Percentiles rank a stretch among this genome's conserved stretches.
Conservation (phyloP, 2,113 vertebrate genomes). For the Oenanthe melanoleuca region DNA sequence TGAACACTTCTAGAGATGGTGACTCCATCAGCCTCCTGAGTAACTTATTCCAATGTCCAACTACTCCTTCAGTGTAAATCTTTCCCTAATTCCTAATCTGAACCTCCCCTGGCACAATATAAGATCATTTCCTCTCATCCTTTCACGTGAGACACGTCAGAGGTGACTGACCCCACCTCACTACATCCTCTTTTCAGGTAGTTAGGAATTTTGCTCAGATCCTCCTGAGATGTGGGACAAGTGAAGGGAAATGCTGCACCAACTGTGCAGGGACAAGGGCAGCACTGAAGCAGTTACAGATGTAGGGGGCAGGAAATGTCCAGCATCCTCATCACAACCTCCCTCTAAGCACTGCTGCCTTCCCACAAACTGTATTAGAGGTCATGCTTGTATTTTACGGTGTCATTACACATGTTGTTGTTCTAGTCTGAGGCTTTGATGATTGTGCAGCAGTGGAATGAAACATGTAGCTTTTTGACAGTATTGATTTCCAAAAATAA, state of each 20-base stretch:
- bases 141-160: neutral
- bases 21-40: neutral
- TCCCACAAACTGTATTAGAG: neutral
- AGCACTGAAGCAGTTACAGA: neutral
- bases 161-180: neutral
- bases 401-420: neutral
- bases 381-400: neutral
- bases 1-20: neutral
- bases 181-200: neutral
- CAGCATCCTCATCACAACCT: neutral
- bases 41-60: neutral
- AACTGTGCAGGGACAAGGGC: neutral
- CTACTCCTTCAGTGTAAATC: neutral
- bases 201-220: neutral
- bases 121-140: neutral
- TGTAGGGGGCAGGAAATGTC: neutral
- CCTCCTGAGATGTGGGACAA: neutral
- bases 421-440: neutral
- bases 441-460: neutral
- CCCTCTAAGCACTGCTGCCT: neutral
- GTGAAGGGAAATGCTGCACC: neutral
- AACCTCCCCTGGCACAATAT: neutral
- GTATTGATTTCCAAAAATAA: slow-evolving; percentile 1
- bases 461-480: neutral
- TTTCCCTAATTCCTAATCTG: neutral